Conservation (phyloP, 2,888 invertebrate species). For the Eupithecia insigniata region DNA sequence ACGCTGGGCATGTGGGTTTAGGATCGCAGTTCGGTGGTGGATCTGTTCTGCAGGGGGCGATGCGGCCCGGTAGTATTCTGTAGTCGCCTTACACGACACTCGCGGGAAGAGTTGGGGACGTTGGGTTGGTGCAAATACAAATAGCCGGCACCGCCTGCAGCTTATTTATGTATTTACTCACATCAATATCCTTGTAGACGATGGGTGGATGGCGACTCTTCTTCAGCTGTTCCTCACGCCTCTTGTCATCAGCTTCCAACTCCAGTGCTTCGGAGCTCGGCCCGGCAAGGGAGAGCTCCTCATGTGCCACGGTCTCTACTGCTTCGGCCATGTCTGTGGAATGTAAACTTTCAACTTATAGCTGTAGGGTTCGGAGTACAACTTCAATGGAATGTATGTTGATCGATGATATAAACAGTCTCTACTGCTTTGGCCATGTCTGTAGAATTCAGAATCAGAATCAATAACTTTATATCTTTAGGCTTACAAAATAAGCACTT, state of each 20-base stretch:
- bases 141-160: neutral
- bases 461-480: no score
- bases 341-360: neutral
- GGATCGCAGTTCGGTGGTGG: neutral
- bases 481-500: no score
- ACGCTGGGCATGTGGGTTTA: neutral
- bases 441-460: no score
- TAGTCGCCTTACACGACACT: neutral
- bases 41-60: neutral
- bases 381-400: neutral
- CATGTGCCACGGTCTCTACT: conserved; percentile 55
- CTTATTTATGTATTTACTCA: conserved; percentile 71
- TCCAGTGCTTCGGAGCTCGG: conserved; percentile 66
- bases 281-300: conserved; percentile 70
- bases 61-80: neutral
- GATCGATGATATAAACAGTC: no score
- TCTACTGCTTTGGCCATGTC: no score
- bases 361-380: neutral
- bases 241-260: conserved; percentile 85
- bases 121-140: neutral
- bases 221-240: conserved; percentile 88
- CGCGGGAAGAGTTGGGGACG: neutral
- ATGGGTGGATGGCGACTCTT: conserved; percentile 91
- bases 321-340: conserved; percentile 75
- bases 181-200: conserved; percentile 90